phyloP scores from a whole-genome alignment of 1,140 invertebrate species.

The Sweltsa coloradensis region DNA sequence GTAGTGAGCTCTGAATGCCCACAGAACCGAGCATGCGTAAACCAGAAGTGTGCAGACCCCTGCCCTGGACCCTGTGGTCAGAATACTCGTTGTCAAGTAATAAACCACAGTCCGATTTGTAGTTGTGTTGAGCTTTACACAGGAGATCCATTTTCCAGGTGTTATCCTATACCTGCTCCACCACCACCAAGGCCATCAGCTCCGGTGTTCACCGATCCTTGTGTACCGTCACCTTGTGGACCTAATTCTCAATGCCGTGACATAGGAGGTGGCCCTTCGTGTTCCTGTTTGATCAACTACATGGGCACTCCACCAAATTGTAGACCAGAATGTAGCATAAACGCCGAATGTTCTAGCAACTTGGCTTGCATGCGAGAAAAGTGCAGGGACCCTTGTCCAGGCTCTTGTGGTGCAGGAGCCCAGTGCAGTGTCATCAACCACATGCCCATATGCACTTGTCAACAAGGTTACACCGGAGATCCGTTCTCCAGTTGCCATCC shows the following conservation, averaged over 20 bases:
- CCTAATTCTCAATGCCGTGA: constrained; percentile 29
- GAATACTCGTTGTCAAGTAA: constrained; percentile 53
- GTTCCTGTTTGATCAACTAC: constrained; percentile 51
- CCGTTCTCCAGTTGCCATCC: constrained; percentile 52
- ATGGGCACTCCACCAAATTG: constrained; percentile 58
- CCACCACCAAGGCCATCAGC: constrained; percentile 25
- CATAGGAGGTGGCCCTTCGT: constrained; percentile 30
- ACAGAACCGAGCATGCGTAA: constrained; percentile 53
- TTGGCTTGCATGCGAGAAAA: constrained; percentile 51
- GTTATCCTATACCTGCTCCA: constrained; percentile 42
- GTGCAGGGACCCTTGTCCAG: constrained; percentile 57
- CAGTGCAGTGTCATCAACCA: constrained; percentile 56
- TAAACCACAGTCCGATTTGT: constrained; percentile 44
- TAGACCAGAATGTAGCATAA: constrained; percentile 56
- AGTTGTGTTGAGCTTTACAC: constrained; percentile 45
- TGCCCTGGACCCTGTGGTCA: constrained; percentile 64
- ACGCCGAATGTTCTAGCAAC: constrained; percentile 52
- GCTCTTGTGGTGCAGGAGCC: constrained; percentile 55
- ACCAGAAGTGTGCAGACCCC: constrained; percentile 68
- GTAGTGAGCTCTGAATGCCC: constrained; percentile 61
- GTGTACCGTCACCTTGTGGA: constrained; percentile 27
- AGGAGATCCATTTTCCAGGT: constrained; percentile 56
- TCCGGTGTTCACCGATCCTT: constrained; percentile 22
- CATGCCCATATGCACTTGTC: constrained; percentile 52
- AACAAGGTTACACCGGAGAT: constrained; percentile 54